Evolutionary conservation across 2,888 invertebrate species (phyloP), one percentile per base, ranked within the genome.

Genomic region (Cheilosia variabilis): DNA sequence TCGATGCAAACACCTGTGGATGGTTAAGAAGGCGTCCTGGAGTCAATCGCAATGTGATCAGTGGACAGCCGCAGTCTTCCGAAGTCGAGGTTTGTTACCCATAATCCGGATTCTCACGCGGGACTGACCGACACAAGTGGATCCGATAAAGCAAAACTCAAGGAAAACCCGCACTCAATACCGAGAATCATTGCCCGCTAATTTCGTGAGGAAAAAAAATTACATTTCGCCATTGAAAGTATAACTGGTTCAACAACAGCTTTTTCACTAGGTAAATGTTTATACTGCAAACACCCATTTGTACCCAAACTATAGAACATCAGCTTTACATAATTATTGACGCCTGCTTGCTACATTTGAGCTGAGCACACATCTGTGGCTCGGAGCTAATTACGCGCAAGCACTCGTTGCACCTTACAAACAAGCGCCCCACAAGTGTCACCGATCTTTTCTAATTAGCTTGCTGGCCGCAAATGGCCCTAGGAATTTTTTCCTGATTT

Each of bases 371-470:
- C 45, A 45, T 45, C 13, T 50, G 47, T 37, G 13, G 7, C 2
- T n/a, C 50, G 4, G 10, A 15, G 60, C 55, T 68, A 75, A 80
- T 62, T 57, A 45, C 15, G 17, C 27, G 31, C 17, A 34, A 63
- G 43, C 63, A 57, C 37, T 27, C 6, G 13, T 50, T 19, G 17
- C 7, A 6, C 24, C 5, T 15, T 57, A 43, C 43, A 63, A 57
- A 63, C 24, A 41, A 45, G n/a, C 3, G 2, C 6, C 7, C 4
- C 7, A 17, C 69, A 71, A 22, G 27, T 79, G 72, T 52, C 52
- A 63, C 17, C n/a, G 13, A 53, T 37, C 37, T 4, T 13, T 13
- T 66, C 37, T 68, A 55, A 68, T 62, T 68, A 68, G 10, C 43
- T 27, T 37, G 13, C 13, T 13, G 13, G 37, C 0, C 34, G 31